Percentiles rank a stretch among this genome's conserved stretches.
Evolutionary conservation across 2,888 invertebrate species (phyloP).

Genomic region (Dorcus hopei): DNA sequence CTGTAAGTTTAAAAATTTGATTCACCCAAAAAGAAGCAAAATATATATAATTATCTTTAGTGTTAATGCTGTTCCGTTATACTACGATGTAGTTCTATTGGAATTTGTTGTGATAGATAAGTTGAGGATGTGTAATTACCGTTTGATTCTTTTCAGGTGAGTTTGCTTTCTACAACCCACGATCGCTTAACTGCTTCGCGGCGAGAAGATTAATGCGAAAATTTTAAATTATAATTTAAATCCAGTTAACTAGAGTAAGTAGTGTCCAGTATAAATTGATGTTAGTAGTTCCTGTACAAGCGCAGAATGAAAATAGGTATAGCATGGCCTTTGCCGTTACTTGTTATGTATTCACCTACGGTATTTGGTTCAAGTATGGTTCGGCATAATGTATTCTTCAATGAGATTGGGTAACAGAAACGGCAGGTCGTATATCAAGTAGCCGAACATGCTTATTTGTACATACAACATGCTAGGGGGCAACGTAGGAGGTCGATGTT

Average conservation of each 20-base stretch:
- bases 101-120: too few relatives aligned
- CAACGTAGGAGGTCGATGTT: neutral
- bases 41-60: too few relatives aligned
- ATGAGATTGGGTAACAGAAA: constrained; percentile 3
- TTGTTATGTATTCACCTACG: constrained; percentile 30
- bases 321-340: constrained; percentile 25
- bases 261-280: constrained; percentile 20
- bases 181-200: neutral
- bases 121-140: too few relatives aligned
- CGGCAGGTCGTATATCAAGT: neutral
- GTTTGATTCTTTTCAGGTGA: constrained; percentile 15
- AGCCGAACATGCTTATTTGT: neutral
- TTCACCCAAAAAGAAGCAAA: too few relatives aligned
- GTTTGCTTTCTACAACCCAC: constrained; percentile 1
- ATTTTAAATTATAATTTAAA: constrained; percentile 2
- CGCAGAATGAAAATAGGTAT: constrained; percentile 20
- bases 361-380: constrained; percentile 20
- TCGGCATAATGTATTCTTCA: constrained; percentile 1
- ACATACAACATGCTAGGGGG: neutral
- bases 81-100: too few relatives aligned
- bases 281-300: constrained; percentile 19
- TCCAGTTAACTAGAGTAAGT: constrained; percentile 11
- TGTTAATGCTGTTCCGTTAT: too few relatives aligned
- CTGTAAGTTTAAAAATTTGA: too few relatives aligned
- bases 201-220: neutral